These are phyloP conservation scores for Agapornis canus DNA, from an alignment of 2,797 vertebrate genomes.

Conservation along the genomic window DNA sequence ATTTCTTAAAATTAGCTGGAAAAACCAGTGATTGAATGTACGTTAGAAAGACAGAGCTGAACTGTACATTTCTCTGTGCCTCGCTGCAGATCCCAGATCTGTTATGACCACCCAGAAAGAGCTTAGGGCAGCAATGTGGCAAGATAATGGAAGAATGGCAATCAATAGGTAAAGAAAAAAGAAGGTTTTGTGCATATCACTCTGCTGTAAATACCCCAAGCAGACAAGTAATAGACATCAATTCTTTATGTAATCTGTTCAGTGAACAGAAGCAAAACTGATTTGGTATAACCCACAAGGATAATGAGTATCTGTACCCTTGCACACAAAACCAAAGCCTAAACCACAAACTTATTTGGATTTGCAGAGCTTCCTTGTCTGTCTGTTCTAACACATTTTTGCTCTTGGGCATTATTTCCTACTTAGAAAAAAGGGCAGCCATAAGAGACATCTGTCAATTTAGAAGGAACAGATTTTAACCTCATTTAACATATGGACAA, in stretches of 20 bases:
- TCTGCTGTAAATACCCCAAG: not conserved
- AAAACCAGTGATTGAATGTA: not conserved
- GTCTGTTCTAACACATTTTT: not conserved
- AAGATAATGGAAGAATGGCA: not conserved
- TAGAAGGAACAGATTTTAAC: not conserved
- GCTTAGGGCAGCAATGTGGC: not conserved
- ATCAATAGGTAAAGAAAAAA: not conserved
- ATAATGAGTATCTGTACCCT: not conserved
- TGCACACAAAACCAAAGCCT: not conserved
- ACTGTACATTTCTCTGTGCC: not conserved
- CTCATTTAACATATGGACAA: fast-evolving
- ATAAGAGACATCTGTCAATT: no score
- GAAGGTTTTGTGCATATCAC: not conserved
- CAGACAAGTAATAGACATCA: not conserved
- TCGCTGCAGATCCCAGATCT: not conserved
- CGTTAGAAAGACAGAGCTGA: not conserved
- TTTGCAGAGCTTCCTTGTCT: not conserved
- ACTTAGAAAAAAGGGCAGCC: not conserved
- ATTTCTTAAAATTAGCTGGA: not conserved
- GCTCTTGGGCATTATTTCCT: not conserved
- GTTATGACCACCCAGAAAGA: not conserved
- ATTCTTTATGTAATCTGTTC: not conserved
- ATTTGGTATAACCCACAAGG: not conserved
- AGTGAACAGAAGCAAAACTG: not conserved
- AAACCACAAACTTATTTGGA: not conserved